Conservation (phyloP, 2,113 vertebrate genomes). For the Terrapene triunguis region DNA sequence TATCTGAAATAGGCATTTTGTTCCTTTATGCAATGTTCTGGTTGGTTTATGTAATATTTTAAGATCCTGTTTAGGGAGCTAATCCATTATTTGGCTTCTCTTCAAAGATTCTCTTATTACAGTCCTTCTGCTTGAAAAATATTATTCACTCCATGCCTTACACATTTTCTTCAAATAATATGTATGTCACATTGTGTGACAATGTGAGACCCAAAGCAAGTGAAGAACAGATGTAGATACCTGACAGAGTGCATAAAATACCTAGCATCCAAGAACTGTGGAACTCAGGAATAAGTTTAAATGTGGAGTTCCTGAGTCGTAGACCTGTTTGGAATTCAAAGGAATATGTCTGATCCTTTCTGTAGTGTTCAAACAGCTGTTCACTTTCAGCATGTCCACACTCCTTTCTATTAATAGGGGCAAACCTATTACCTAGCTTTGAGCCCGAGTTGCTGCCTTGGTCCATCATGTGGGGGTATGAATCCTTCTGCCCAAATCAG, state of each 20-base stretch:
- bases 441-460: too few species aligned
- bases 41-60: background rate
- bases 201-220: background rate
- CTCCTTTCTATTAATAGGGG: background rate
- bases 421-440: background rate
- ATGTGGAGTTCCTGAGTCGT: background rate
- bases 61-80: conserved; percentile 1
- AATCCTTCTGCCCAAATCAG: too few species aligned
- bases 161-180: background rate
- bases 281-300: background rate
- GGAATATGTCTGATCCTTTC: background rate
- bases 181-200: background rate
- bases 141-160: background rate
- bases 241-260: background rate
- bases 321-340: background rate
- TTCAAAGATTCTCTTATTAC: background rate
- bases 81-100: background rate
- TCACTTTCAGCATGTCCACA: background rate
- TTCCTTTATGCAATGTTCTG: background rate
- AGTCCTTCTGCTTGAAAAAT: background rate
- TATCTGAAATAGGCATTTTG: background rate
- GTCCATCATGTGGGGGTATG: too few species aligned
- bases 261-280: background rate
- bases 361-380: background rate
- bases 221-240: background rate